Evolutionary conservation across 2,888 invertebrate species (phyloP).

Genomic region (Cerastis leucographa): DNA sequence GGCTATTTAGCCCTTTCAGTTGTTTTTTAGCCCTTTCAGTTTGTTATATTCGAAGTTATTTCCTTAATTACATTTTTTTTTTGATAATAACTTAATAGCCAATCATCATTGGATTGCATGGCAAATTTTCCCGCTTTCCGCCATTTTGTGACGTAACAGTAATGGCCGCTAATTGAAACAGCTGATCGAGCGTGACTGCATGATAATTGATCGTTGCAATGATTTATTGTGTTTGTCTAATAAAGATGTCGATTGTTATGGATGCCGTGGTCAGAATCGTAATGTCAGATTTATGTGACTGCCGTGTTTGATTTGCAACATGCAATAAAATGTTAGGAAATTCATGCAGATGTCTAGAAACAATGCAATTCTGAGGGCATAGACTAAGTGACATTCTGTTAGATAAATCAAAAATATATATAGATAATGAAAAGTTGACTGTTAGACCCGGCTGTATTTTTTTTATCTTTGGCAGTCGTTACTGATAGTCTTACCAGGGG

Average conservation of each 20-base stretch:
- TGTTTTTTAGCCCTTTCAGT: not conserved
- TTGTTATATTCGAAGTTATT: not conserved
- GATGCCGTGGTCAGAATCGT: constrained; percentile 27
- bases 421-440: too few species aligned
- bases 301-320: constrained; percentile 20
- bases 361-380: not conserved
- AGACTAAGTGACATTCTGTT: not conserved
- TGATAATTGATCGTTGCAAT: constrained; percentile 65
- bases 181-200: constrained; percentile 62
- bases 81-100: not conserved
- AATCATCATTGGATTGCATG: not conserved
- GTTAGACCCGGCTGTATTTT: too few species aligned
- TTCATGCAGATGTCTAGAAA: not conserved
- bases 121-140: constrained; percentile 35
- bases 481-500: too few species aligned
- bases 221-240: constrained; percentile 61
- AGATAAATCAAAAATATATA: too few species aligned
- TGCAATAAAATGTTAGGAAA: not conserved
- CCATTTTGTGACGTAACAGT: constrained; percentile 55
- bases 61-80: not conserved
- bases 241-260: constrained; percentile 42
- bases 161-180: constrained; percentile 65
- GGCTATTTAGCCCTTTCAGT: too few species aligned
- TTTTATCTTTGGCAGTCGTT: too few species aligned
- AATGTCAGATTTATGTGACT: constrained; percentile 30